Evolutionary conservation across 2,888 invertebrate species (phyloP), one percentile per base, ranked within the genome.

Genomic region (Xestia c-nigrum): DNA sequence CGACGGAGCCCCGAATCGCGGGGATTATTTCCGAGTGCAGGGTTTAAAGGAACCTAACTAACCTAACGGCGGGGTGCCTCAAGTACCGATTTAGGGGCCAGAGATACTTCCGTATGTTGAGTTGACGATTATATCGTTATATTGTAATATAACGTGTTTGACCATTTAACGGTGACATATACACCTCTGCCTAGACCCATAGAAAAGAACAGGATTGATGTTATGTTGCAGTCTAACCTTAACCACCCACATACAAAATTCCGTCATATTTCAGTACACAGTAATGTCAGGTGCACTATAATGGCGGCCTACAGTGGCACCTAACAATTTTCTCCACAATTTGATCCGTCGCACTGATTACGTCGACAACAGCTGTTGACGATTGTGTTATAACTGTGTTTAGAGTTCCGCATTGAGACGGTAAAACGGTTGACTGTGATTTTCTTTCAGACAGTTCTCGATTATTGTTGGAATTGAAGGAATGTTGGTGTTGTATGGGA

Each of bases 241-340:
- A 84, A 81, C 50, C 19, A n/a, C 81, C 57, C 55, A 81, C 57
- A 80, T 68, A 59, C 47, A 10, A 67, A 78, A 90, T 12, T 89
- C 88, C 80, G 88, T 88, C 89, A 92, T 85, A 92, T 89, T 91
- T 91, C 89, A 91, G 87, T 84, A 89, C 88, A 72, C 92, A 91
- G 91, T 93, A 93, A 93, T 93, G 86, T 86, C 87, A 85, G 57
- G 85, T 74, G 68, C 74, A 67, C 64, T 1, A 12, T 82, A 76
- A 85, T 61, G n/a, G 38, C 21, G 9, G 57, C 31, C 24, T 46
- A 38, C 43, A 38, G 64, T 52, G 79, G 85, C 88, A 90, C 86
- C 87, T 90, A 88, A 93, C 96, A 95, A 96, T 96, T 96, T 96
- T 95, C 95, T 91, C 90, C 91, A 91, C 96, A 95, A 96, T 96